Evolutionary conservation across 2,113 vertebrate genomes (phyloP).

Genomic region (Fregata magnificens): DNA sequence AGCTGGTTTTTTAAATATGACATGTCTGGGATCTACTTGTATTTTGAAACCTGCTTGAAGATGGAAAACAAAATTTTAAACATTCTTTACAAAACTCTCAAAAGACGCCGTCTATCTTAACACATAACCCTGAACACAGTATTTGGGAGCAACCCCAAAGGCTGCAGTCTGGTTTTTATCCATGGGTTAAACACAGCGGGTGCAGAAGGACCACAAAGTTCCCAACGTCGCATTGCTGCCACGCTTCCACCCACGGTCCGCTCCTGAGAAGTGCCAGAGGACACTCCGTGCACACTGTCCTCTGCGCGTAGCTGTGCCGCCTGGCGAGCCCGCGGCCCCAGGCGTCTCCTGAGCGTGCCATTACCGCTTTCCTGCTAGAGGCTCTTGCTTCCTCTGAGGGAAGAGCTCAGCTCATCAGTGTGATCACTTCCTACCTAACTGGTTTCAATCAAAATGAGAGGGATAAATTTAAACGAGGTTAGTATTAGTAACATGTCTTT

Average conservation of each 20-base stretch:
- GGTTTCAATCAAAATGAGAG: not conserved
- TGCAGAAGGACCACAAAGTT: not conserved
- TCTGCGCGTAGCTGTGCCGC: fast-evolving
- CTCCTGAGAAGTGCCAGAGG: not conserved
- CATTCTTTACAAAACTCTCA: not conserved
- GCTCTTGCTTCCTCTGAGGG: not conserved
- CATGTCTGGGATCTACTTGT: not conserved
- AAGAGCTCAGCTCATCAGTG: not conserved
- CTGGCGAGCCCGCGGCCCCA: fast-evolving
- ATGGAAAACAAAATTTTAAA: not conserved
- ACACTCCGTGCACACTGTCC: fast-evolving
- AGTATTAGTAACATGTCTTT: not conserved
- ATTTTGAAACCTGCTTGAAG: not conserved
- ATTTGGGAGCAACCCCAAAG: not conserved
- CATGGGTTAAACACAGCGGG: not conserved
- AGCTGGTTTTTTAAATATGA: not conserved
- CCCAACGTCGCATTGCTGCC: fast-evolving
- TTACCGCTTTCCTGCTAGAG: not conserved
- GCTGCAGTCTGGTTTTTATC: not conserved
- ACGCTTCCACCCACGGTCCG: not conserved
- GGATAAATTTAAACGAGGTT: not conserved
- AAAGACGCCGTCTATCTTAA: not conserved
- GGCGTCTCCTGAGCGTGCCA: not conserved
- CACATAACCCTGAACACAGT: not conserved
- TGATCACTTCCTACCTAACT: not conserved